These are phyloP conservation scores for Telenomus remus DNA, from an alignment of 1,140 invertebrate species.

Conservation along the genomic window DNA sequence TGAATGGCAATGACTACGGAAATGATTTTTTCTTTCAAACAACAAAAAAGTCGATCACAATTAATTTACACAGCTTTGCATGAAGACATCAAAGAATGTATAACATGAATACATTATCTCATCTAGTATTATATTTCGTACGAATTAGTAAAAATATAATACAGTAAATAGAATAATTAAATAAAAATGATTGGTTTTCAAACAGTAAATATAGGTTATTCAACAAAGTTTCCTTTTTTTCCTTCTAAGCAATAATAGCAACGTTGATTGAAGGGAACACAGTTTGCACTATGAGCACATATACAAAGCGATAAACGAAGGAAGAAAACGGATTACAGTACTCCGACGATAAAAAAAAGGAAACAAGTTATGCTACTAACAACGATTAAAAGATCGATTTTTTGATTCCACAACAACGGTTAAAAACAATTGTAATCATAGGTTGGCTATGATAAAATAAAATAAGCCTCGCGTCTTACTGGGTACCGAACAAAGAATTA, in stretches of 20 bases:
- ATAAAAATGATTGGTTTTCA: constrained; percentile 66
- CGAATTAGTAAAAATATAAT: constrained; percentile 61
- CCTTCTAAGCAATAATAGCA: constrained; percentile 68
- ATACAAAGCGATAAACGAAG: constrained; percentile 12
- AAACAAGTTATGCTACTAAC: constrained; percentile 26
- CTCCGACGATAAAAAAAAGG: constrained; percentile 28
- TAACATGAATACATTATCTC: constrained; percentile 1
- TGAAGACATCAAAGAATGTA: no score
- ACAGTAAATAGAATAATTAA: constrained; percentile 54
- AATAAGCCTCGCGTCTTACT: constrained; percentile 49
- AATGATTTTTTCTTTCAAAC: no score
- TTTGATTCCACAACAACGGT: constrained; percentile 55
- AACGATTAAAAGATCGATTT: constrained; percentile 18
- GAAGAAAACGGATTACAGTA: constrained; percentile 41
- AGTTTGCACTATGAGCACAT: constrained; percentile 54
- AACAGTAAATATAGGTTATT: constrained; percentile 73
- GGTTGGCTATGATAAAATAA: constrained; percentile 38
- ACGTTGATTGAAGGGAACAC: constrained; percentile 62
- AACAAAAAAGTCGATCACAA: no score
- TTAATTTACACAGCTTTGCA: no score
- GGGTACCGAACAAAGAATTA: no score
- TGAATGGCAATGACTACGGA: no score
- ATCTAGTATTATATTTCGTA: constrained; percentile 68
- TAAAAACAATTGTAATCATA: constrained; percentile 56
- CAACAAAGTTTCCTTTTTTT: constrained; percentile 63